A percentile compares a stretch with the other conserved stretches of the same genome.
These are phyloP conservation scores for Heterodera schachtii DNA, from an alignment of 1,140 invertebrate species.

Conservation along the genomic window DNA sequence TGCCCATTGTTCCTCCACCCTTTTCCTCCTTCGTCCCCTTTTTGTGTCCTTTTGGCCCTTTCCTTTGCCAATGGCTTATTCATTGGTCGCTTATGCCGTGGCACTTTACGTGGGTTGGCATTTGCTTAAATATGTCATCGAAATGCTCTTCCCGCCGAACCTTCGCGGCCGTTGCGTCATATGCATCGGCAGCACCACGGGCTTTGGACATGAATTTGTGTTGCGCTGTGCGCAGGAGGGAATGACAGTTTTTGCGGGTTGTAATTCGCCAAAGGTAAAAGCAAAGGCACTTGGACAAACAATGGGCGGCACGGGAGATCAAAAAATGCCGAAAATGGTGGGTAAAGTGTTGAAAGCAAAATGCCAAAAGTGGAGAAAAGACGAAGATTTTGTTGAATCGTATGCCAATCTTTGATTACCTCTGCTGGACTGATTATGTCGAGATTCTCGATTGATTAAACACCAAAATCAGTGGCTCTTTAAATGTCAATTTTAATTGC, in stretches of 20 bases:
- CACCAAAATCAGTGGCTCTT: neutral
- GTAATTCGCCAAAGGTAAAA: constrained; percentile 23
- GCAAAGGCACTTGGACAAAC: neutral
- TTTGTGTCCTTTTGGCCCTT: neutral
- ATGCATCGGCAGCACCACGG: constrained; percentile 22
- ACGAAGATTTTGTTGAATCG: too few species aligned
- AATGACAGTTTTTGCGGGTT: constrained; percentile 27
- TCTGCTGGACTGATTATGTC: neutral
- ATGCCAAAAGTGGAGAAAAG: too few species aligned
- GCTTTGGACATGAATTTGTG: constrained; percentile 25
- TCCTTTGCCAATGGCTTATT: neutral
- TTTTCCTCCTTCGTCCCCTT: too few species aligned
- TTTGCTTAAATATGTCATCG: neutral
- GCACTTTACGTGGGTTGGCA: constrained; percentile 2
- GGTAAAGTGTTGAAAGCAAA: too few species aligned
- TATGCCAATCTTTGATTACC: too few species aligned
- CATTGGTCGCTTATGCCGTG: neutral
- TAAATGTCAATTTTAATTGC: too few species aligned
- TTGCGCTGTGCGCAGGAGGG: constrained; percentile 21
- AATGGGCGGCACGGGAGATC: neutral
- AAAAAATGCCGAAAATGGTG: neutral
- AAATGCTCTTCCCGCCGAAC: constrained; percentile 19
- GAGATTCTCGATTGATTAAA: neutral
- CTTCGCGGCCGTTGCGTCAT: constrained; percentile 18
- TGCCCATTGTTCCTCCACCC: too few species aligned